Conservation (phyloP, 2,113 vertebrate genomes). For the Alaudala cheleensis region DNA sequence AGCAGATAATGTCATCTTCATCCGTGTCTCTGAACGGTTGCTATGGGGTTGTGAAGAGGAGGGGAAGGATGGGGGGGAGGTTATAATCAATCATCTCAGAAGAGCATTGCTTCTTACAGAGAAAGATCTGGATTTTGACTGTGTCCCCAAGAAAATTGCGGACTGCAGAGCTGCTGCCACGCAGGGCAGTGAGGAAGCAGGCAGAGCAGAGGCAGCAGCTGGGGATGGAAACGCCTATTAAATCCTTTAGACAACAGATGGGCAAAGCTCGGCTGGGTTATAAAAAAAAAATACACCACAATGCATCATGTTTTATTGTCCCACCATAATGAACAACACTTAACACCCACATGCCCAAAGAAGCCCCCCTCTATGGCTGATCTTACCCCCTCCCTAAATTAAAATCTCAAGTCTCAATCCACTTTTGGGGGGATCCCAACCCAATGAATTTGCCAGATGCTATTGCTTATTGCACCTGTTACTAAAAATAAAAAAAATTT, state of each 20-base stretch:
- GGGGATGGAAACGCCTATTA: conserved; percentile 80
- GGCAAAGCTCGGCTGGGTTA: conserved; percentile 68
- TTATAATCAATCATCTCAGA: conserved; percentile 69
- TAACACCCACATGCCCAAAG: conserved; percentile 62
- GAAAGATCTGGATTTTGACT: conserved; percentile 77
- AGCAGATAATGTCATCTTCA: conserved; percentile 63
- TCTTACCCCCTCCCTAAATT: neutral
- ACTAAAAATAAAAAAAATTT: neutral
- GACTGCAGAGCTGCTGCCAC: conserved; percentile 72
- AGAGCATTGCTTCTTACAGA: conserved; percentile 71
- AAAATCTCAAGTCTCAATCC: neutral
- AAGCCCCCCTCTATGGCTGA: neutral
- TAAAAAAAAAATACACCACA: conserved; percentile 57
- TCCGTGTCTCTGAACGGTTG: conserved; percentile 60
- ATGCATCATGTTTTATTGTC: conserved; percentile 74
- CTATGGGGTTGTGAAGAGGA: conserved; percentile 69
- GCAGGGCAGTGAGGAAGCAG: conserved; percentile 70
- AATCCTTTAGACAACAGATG: conserved; percentile 86
- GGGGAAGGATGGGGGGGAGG: conserved; percentile 28
- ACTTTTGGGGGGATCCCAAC: conserved; percentile 24
- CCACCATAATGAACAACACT: conserved; percentile 68
- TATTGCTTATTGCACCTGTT: conserved; percentile 3
- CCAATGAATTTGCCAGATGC: neutral
- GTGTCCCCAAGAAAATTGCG: conserved; percentile 74
- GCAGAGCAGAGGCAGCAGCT: conserved; percentile 80